These are phyloP conservation scores for Calameuta filiformis DNA, from an alignment of 2,888 invertebrate genomes.

Conservation along the genomic window DNA sequence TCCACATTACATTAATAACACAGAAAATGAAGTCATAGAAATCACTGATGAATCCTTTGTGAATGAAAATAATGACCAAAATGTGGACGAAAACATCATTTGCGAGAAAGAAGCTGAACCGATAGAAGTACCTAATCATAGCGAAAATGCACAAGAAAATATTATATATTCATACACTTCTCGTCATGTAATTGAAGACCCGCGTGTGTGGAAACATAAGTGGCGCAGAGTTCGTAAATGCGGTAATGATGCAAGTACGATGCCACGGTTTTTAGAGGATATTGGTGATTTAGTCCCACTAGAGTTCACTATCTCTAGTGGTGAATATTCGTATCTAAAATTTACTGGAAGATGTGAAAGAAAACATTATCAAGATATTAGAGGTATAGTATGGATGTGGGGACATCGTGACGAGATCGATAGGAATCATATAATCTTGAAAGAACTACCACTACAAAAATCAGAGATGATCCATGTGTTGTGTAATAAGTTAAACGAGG, in stretches of 20 bases:
- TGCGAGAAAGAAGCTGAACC: background rate
- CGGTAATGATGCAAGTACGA: background rate
- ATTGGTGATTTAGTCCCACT: background rate
- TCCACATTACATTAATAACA: conserved; percentile 24
- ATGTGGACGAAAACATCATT: background rate
- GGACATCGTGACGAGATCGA: background rate
- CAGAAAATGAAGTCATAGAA: background rate
- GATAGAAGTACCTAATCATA: background rate
- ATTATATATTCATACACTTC: background rate
- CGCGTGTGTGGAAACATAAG: background rate
- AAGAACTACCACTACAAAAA: conserved; percentile 1
- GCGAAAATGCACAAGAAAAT: background rate
- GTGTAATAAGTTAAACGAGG: conserved; percentile 60
- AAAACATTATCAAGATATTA: background rate
- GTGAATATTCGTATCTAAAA: rapidly evolving
- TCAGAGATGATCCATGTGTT: conserved; percentile 30
- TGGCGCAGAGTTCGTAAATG: background rate
- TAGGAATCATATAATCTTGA: conserved; percentile 1
- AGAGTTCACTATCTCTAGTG: background rate
- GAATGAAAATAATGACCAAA: background rate
- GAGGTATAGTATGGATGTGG: conserved; percentile 3
- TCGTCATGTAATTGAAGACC: background rate
- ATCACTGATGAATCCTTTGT: background rate
- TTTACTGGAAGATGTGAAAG: background rate
- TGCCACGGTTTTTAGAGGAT: background rate